These are phyloP conservation scores for Pilophorus perplexus DNA, from an alignment of 2,888 invertebrate genomes.

Conservation along the genomic window DNA sequence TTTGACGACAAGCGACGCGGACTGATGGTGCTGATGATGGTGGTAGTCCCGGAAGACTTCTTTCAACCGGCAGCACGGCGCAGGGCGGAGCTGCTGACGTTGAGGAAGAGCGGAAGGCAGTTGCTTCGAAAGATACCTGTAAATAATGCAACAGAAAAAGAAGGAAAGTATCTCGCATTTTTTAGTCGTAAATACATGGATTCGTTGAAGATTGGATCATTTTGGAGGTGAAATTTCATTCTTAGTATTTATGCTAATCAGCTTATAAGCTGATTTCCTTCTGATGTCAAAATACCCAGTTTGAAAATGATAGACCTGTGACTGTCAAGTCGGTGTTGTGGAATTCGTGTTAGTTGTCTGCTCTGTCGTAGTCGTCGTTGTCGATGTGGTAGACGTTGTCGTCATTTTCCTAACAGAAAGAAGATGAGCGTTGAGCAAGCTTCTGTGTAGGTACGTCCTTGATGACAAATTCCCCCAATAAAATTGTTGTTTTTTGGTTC, in stretches of 20 bases:
- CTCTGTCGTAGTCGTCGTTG: conserved; percentile 10
- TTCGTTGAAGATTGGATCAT: no score
- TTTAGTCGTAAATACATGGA: no score
- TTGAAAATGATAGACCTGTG: no score
- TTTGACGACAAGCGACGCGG: conserved; percentile 18
- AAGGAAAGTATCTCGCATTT: background rate
- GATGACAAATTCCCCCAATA: no score
- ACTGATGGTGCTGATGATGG: conserved; percentile 20
- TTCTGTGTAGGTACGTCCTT: no score
- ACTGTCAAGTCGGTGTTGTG: no score
- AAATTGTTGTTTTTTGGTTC: no score
- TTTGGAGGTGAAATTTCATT: no score
- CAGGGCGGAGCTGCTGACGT: background rate
- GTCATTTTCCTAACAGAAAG: conserved; percentile 7
- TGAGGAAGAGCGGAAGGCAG: background rate
- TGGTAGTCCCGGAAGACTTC: conserved; percentile 13
- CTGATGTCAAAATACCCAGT: no score
- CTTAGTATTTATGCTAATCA: no score
- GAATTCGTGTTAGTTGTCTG: background rate
- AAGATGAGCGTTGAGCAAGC: no score
- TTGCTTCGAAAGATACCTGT: conserved; percentile 13
- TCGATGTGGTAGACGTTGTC: background rate
- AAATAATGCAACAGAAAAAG: background rate
- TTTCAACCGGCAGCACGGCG: conserved; percentile 24
- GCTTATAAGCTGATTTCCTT: no score